phyloP scores from a whole-genome alignment of 2,113 vertebrate genomes.

The Muscicapa adusta region DNA sequence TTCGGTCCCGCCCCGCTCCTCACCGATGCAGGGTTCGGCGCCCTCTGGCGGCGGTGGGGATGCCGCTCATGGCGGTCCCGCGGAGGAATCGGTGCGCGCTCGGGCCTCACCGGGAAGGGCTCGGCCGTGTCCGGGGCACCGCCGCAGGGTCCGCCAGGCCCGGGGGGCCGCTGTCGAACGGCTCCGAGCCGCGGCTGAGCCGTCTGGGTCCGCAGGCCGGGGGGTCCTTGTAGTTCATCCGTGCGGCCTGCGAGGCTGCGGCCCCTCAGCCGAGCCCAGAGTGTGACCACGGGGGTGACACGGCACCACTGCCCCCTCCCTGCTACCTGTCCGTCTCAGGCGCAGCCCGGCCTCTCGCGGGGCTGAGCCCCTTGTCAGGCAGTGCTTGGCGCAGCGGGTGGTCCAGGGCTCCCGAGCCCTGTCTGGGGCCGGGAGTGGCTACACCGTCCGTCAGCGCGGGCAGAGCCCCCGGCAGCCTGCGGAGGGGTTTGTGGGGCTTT shows the following conservation, averaged over 20 bases:
- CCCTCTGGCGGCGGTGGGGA: neutral
- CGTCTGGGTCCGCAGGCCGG: no score
- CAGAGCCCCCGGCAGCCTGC: neutral
- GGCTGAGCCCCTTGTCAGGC: neutral
- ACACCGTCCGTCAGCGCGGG: fast-evolving
- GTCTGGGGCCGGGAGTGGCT: neutral
- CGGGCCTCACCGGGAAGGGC: no score
- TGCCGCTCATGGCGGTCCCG: no score
- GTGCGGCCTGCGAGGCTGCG: neutral
- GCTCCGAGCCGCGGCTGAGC: neutral
- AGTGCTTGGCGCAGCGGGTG: neutral
- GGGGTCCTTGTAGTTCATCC: neutral
- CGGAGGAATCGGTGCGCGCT: fast-evolving
- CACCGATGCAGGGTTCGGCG: neutral
- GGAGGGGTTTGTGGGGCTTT: neutral
- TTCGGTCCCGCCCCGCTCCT: fast-evolving
- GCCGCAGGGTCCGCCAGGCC: neutral
- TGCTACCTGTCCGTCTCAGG: fast-evolving
- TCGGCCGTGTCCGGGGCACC: neutral
- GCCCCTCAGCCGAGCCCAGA: neutral
- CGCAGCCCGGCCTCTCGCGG: neutral
- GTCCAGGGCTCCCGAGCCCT: neutral
- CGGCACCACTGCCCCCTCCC: no score
- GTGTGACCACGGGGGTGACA: neutral
- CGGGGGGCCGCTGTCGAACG: fast-evolving